Percentiles rank a stretch among this genome's conserved stretches.
Evolutionary conservation across 1,140 invertebrate genomes (phyloP).

Genomic region (Conus betulinus): DNA sequence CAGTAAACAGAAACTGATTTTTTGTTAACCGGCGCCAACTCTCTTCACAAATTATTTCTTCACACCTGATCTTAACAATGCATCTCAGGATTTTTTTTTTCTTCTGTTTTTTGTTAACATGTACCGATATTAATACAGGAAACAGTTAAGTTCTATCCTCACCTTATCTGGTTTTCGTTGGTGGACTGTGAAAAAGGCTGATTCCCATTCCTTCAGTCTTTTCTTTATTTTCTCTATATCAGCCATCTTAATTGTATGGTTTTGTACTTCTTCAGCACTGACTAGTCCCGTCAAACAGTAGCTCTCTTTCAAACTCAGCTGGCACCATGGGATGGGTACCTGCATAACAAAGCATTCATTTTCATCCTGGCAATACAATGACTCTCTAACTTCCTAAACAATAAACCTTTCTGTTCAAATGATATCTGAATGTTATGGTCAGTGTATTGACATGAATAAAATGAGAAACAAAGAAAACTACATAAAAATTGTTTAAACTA

Average conservation of each 20-base stretch:
- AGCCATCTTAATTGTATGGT: slow-evolving; percentile 36
- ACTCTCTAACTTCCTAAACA: no score
- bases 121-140: not conserved
- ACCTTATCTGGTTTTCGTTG: slow-evolving; percentile 63
- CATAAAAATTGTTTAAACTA: no score
- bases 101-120: not conserved
- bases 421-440: no score
- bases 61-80: no score
- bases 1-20: no score
- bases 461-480: no score
- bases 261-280: not conserved
- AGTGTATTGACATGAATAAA: no score
- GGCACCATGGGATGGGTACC: not conserved
- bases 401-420: no score
- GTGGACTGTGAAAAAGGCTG: slow-evolving; percentile 54
- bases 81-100: not conserved
- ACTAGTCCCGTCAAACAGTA: not conserved
- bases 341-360: not conserved
- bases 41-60: no score
- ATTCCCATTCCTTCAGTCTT: slow-evolving; percentile 64
- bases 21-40: no score
- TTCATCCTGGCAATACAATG: not conserved
- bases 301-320: not conserved
- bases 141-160: slow-evolving; percentile 7
- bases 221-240: slow-evolving; percentile 54